Evolutionary conservation across 2,888 invertebrate species (phyloP).

Genomic region (Ochropleura plecta): DNA sequence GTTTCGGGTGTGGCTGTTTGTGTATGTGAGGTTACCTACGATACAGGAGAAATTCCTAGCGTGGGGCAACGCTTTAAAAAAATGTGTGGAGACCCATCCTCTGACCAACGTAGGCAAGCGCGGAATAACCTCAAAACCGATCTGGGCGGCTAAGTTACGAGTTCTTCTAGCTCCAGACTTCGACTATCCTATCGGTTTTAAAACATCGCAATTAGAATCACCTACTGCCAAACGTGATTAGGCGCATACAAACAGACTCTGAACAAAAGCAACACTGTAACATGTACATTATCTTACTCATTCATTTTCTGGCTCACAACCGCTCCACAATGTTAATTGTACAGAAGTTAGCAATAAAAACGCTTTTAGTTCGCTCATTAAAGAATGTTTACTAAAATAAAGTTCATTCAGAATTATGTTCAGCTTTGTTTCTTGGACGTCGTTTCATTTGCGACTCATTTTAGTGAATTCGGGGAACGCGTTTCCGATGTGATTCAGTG

Average conservation of each 20-base stretch:
- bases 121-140: too few species aligned
- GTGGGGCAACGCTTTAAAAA: too few species aligned
- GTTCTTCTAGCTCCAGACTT: too few species aligned
- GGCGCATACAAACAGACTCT: not conserved
- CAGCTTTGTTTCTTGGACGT: constrained; percentile 50
- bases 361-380: constrained; percentile 38
- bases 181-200: too few species aligned
- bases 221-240: not conserved
- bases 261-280: not conserved
- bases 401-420: constrained; percentile 56
- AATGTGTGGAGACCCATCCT: too few species aligned
- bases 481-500: constrained; percentile 54
- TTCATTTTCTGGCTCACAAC: constrained; percentile 15
- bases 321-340: constrained; percentile 27
- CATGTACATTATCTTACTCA: constrained; percentile 9
- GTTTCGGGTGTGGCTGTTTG: too few species aligned
- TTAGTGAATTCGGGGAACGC: constrained; percentile 45
- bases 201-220: not conserved
- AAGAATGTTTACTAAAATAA: constrained; percentile 47
- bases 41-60: too few species aligned
- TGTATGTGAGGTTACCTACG: too few species aligned
- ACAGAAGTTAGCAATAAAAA: constrained; percentile 40
- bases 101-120: too few species aligned
- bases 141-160: too few species aligned
- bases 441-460: constrained; percentile 52